Conservation (phyloP, 2,888 invertebrate species). For the Temnothorax rugatulus region DNA sequence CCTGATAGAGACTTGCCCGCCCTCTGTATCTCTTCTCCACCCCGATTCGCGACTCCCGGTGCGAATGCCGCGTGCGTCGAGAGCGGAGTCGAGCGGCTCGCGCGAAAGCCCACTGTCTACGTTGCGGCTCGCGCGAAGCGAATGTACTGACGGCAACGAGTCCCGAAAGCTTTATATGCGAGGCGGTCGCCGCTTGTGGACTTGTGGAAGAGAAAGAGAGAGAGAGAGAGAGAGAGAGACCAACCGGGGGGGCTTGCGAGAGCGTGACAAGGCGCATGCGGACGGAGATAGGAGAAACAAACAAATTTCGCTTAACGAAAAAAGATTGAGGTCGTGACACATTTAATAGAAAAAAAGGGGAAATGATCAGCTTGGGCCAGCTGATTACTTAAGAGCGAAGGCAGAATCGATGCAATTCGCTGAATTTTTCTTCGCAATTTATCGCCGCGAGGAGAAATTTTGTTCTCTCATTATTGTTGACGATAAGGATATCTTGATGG, state of each 20-base stretch:
- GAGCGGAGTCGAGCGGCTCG: background rate
- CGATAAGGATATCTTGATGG: too few species aligned
- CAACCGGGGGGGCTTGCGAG: background rate
- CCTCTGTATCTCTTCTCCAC: background rate
- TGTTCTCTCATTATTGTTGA: background rate
- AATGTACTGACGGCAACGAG: slow-evolving; percentile 76
- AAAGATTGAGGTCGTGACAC: background rate
- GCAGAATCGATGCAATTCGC: background rate
- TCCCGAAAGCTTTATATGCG: slow-evolving; percentile 80
- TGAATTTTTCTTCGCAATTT: background rate
- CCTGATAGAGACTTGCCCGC: background rate
- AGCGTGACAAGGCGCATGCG: slow-evolving; percentile 29
- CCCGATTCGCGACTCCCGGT: background rate
- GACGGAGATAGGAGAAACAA: background rate
- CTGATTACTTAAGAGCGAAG: background rate
- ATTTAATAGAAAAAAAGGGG: background rate
- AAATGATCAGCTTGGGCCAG: background rate
- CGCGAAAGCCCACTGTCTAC: background rate
- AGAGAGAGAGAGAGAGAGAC: slow-evolving; percentile 9
- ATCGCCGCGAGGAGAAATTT: background rate
- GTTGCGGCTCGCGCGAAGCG: slow-evolving; percentile 68
- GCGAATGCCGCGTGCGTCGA: background rate
- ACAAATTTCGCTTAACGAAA: slow-evolving; percentile 5
- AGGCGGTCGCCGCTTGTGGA: background rate
- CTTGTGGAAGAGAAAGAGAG: background rate